Evolutionary conservation across 2,888 invertebrate genomes (phyloP).

Genomic region (Synanthedon formicaeformis): DNA sequence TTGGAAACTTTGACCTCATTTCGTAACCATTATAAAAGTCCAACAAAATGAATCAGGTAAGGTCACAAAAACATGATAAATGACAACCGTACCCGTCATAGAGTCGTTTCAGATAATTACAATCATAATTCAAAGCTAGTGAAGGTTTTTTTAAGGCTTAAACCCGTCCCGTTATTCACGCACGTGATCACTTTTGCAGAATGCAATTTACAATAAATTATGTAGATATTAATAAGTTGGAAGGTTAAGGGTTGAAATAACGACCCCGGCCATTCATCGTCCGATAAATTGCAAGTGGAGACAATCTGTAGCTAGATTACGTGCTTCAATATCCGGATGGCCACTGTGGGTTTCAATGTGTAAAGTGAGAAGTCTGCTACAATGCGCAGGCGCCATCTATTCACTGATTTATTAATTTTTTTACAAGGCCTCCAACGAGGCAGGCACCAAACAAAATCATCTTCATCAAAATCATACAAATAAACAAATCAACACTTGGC

Average conservation of each 20-base stretch:
- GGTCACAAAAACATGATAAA: slow-evolving; percentile 1
- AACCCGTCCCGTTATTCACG: slow-evolving; percentile 27
- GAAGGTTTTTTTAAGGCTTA: slow-evolving; percentile 6
- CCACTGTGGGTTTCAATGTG: too few species aligned
- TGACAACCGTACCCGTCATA: slow-evolving; percentile 1
- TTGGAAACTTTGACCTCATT: background rate
- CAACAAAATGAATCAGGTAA: background rate
- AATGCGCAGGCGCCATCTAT: background rate
- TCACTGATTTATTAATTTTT: too few species aligned
- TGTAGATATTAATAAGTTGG: slow-evolving; percentile 67
- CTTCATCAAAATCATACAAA: too few species aligned
- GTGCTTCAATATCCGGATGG: slow-evolving; percentile 66
- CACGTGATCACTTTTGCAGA: slow-evolving; percentile 48
- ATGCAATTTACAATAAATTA: slow-evolving; percentile 72
- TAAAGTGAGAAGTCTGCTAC: too few species aligned
- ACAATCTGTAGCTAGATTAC: slow-evolving; percentile 66
- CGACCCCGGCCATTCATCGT: slow-evolving; percentile 60
- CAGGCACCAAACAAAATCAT: too few species aligned
- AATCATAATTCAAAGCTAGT: slow-evolving; percentile 3
- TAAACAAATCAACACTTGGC: too few species aligned
- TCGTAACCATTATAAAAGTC: background rate
- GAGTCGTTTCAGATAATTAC: slow-evolving; percentile 1
- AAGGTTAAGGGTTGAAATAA: slow-evolving; percentile 67
- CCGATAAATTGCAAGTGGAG: slow-evolving; percentile 66
- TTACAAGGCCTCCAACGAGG: too few species aligned